Conservation (phyloP, 2,888 invertebrate genomes). For the Epicampocera succincta region DNA sequence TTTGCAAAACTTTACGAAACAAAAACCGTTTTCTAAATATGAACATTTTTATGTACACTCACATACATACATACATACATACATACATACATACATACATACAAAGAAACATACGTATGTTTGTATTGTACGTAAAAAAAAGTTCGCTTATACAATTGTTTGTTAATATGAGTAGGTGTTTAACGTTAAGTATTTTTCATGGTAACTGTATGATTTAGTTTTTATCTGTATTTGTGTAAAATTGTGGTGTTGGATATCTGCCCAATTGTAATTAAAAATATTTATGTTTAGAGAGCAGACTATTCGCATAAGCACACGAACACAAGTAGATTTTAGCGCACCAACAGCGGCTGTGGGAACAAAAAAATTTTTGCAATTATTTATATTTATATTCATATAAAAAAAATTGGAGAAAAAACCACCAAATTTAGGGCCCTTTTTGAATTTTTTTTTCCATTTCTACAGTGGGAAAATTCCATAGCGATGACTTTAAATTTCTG, state of each 20-base stretch:
- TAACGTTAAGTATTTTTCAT: conserved; percentile 13
- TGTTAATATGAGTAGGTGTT: conserved; percentile 43
- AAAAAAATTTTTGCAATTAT: conserved; percentile 57
- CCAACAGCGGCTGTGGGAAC: not conserved
- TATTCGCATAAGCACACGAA: conserved; percentile 13
- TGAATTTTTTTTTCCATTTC: conserved; percentile 21
- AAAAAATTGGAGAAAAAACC: conserved; percentile 50
- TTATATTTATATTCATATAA: conserved; percentile 34
- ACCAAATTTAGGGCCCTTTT: conserved; percentile 62
- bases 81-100: no score
- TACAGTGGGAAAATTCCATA: conserved; percentile 26
- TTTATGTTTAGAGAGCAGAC: conserved; percentile 42
- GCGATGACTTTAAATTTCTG: no score
- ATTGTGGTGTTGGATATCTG: conserved; percentile 36
- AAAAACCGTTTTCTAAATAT: conserved; percentile 48
- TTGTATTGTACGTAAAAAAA: no score
- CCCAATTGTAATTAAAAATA: conserved; percentile 67
- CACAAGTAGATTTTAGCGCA: conserved; percentile 26
- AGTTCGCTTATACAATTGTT: not conserved
- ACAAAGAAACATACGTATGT: no score
- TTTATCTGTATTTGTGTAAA: conserved; percentile 17
- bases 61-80: no score
- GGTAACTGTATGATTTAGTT: conserved; percentile 1
- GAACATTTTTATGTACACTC: not conserved
- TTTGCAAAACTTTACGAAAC: conserved; percentile 14